Evolutionary conservation across 2,797 vertebrate species (phyloP).

Genomic region (Lepidocolaptes lacrymiger): DNA sequence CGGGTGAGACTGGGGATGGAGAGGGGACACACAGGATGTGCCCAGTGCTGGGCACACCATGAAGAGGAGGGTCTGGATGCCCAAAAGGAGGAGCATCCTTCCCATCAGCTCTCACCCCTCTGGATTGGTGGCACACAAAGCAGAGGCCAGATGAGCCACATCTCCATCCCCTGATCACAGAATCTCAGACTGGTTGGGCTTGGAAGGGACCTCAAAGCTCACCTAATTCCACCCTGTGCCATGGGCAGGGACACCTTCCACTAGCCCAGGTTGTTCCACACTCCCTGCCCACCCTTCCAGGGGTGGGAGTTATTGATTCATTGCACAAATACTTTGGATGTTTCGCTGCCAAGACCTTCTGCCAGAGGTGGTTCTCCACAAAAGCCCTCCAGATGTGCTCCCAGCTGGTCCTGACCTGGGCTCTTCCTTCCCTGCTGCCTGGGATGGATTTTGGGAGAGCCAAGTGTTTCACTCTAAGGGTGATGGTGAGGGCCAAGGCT

Average conservation of each 20-base stretch:
- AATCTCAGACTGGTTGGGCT: neutral
- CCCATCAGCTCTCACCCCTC: neutral
- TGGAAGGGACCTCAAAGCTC: neutral
- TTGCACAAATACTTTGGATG: neutral
- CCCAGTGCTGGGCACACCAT: neutral
- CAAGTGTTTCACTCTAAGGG: neutral
- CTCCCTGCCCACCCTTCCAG: no score
- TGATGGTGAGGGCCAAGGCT: neutral
- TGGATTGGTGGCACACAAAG: neutral
- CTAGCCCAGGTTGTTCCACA: no score
- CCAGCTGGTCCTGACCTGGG: neutral
- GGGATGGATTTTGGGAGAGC: neutral
- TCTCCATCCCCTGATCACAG: neutral
- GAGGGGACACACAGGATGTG: accelerated
- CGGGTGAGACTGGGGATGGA: accelerated
- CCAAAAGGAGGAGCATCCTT: neutral
- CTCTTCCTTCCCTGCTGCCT: neutral
- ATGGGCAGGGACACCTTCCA: no score
- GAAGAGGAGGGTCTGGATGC: neutral
- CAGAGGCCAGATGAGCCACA: neutral
- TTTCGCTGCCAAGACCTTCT: neutral
- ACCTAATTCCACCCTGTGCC: no score
- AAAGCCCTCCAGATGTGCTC: neutral
- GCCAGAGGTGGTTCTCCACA: neutral
- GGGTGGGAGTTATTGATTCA: neutral